Evolutionary conservation across 2,888 invertebrate species (phyloP).

Genomic region (Tholera decimalis): DNA sequence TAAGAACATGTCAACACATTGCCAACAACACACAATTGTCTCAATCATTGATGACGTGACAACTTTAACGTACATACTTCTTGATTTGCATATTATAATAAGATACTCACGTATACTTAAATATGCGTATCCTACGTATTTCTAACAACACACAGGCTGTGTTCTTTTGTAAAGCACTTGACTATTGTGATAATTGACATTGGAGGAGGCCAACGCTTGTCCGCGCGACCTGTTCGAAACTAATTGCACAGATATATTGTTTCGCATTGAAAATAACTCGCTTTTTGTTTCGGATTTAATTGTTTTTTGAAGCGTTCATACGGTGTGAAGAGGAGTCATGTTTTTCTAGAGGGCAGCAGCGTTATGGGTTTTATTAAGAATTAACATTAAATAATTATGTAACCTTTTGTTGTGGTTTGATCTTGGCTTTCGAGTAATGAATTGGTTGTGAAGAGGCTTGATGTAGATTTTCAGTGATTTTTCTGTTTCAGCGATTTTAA

Average conservation of each 20-base stretch:
- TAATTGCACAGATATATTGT: constrained; percentile 69
- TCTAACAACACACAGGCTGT: constrained; percentile 45
- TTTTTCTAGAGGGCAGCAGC: background rate
- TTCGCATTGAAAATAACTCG: constrained; percentile 51
- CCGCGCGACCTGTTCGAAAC: constrained; percentile 75
- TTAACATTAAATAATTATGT: too few relatives aligned
- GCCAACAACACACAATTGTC: background rate
- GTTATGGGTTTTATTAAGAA: too few relatives aligned
- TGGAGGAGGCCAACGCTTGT: constrained; percentile 78
- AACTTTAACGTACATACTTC: background rate
- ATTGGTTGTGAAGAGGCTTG: too few relatives aligned
- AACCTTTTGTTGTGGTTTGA: background rate
- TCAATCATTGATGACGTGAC: background rate
- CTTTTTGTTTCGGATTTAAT: constrained; percentile 49
- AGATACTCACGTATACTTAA: background rate
- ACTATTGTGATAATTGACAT: constrained; percentile 80
- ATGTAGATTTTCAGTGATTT: too few relatives aligned
- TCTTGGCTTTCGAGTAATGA: background rate
- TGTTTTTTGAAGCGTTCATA: constrained; percentile 34
- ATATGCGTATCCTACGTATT: constrained; percentile 43
- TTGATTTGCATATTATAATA: background rate
- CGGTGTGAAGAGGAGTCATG: background rate
- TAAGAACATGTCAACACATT: background rate
- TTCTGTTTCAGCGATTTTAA: too few relatives aligned
- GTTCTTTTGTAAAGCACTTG: constrained; percentile 65